phyloP scores from a whole-genome alignment of 1,140 invertebrate genomes.

The Penaeus chinensis region DNA sequence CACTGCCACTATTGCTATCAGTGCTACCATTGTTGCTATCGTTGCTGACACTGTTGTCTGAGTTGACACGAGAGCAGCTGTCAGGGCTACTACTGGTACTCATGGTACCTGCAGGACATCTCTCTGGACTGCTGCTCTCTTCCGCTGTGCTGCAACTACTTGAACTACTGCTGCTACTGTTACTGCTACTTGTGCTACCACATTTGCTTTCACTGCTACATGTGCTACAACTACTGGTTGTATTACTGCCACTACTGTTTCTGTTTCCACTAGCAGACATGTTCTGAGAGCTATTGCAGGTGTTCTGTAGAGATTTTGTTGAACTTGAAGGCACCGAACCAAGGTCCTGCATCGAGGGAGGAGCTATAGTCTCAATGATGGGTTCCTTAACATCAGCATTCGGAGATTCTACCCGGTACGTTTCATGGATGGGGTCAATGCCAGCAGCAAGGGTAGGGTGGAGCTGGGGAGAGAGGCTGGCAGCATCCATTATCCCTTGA shows the following conservation, averaged over 20 bases:
- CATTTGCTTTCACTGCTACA: constrained; percentile 32
- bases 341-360: constrained; percentile 37
- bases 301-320: neutral
- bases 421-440: neutral
- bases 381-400: constrained; percentile 48
- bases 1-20: constrained; percentile 51
- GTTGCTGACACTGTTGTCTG: constrained; percentile 38
- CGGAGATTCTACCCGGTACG: constrained; percentile 25
- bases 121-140: constrained; percentile 40
- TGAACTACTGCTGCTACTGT: constrained; percentile 41
- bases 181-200: constrained; percentile 48
- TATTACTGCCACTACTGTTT: constrained; percentile 13
- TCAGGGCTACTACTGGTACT: constrained; percentile 50
- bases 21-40: constrained; percentile 34
- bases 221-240: constrained; percentile 27
- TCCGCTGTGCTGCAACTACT: constrained; percentile 8
- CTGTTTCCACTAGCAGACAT: neutral
- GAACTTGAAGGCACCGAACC: constrained; percentile 31
- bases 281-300: neutral
- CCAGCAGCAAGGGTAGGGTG: neutral
- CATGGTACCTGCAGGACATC: constrained; percentile 32
- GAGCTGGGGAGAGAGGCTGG: neutral
- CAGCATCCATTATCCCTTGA: constrained; percentile 45
- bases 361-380: constrained; percentile 37
- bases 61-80: constrained; percentile 18